Evolutionary conservation across 2,797 vertebrate species (phyloP), one percentile per base, ranked within the genome.

Genomic region (Silurus aristotelis): DNA sequence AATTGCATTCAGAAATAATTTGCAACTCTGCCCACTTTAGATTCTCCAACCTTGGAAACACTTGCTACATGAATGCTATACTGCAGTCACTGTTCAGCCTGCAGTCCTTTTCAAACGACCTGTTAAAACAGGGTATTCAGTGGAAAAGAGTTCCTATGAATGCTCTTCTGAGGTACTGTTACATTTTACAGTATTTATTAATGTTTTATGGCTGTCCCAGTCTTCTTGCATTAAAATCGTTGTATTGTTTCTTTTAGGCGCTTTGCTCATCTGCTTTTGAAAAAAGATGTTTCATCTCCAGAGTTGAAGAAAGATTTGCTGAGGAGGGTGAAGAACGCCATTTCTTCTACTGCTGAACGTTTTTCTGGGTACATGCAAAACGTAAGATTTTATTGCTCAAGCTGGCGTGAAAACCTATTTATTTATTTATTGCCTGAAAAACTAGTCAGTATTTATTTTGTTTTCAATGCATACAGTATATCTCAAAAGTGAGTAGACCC

Each of bases 301-400:
- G 98, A 99, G 89, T 95, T 96, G 13, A 99, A 99, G 93, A 99
- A 97, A 87, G 98, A 99, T 89, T 93, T 99, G 22, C 93, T 99
- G 86, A 98, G 98, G 89, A 98, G 96, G 91, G 97, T 99, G 85
- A 99, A 99, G 95, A 99, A 95, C 89, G 97, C 98, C 31, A 99
- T 99, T 93, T 99, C 98, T 60, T 96, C 98, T 86, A 99, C 98
- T 1, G 98, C 98, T 4, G 98, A 99, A 91, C 95, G 98, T 58
- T 99, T 99, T 92, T 99, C 98, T 88, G 98, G 98, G 79, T 99
- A 99, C 91, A 96, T 98, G 96, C 98, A 99, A 91, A 99, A 99
- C 20, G 98, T 99, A 93, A 97, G 97, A 22, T 17, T 27, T 31
- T 77, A 8, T 56, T 17, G 17, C 1, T 27, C 22, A 43, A 10